Evolutionary conservation across 2,888 invertebrate genomes (phyloP), one percentile per base, ranked within the genome.

Genomic region (Cheilosia grossa): DNA sequence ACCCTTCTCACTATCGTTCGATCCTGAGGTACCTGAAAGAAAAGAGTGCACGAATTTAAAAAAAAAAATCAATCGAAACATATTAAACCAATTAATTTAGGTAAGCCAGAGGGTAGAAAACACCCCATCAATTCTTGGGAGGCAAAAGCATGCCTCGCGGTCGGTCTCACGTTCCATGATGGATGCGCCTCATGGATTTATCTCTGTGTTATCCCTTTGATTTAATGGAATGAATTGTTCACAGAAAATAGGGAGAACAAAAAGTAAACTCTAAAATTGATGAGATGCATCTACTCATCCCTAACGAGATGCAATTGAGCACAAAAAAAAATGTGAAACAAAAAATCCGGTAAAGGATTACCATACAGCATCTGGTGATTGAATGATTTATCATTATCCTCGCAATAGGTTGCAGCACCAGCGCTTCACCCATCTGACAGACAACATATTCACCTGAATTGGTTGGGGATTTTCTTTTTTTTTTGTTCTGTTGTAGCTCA

Each of bases 1-100:
- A 96, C 96, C 88, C 95, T 95, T 88, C 96, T 94, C 61, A 98
- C 96, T 90, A 98, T 97, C 13, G 98, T 99, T 82, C 98, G 94
- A 92, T 99, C 98, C 89, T 98, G 98, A 27, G 99, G 99, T 86
- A 98, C 96, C 93, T 98, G 96, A 7, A 96, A 17, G 77, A 40
- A 56, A 74, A 53, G 53, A 24, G 37, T 49, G 27, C 61, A 63
- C 40, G 2, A n/a, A 21, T 13, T 44, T 42, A 51, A 56, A 9
- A 51, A 13, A 58, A 4, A 2, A 13, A 15, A 9, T 17, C 21
- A 69, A 30, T 30, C 44, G 13, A 37, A 37, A 37, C 13, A 37
- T 13, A 37, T 37, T 78, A 19, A 63, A 78, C 9, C 54, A 69
- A 78, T 63, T 37, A 51, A 78, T 56, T 63, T 72, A 13, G 63